phyloP scores from a whole-genome alignment of 30 jellyfish, hydroid and myxozoan genomes.

The Rhopilema esculentum region DNA sequence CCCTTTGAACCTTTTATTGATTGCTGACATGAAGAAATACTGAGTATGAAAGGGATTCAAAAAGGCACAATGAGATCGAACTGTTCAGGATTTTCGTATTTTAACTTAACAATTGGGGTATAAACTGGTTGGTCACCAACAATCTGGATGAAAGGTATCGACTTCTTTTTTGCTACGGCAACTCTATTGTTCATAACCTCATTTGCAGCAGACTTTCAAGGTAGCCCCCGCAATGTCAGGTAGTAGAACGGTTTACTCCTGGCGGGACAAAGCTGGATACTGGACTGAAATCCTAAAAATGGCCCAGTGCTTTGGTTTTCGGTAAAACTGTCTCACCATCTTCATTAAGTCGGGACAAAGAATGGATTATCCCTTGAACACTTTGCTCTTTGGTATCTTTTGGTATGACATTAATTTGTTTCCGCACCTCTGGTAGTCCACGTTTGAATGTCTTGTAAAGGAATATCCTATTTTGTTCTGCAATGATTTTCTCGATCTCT shows the following conservation, averaged over 20 bases:
- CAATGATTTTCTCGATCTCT: slow-evolving; percentile 26
- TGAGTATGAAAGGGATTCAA: slow-evolving; percentile 41
- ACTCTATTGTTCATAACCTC: slow-evolving; percentile 23
- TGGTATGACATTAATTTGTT: slow-evolving; percentile 31
- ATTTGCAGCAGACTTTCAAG: slow-evolving; percentile 37
- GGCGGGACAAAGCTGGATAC: slow-evolving; percentile 7
- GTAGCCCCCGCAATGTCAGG: slow-evolving; percentile 38
- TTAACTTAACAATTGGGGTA: slow-evolving; percentile 13
- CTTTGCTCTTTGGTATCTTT: slow-evolving; percentile 31
- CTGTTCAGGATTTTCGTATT: slow-evolving; percentile 26
- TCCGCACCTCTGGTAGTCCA: slow-evolving; percentile 28
- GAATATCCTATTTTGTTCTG: slow-evolving; percentile 30
- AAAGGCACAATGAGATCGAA: slow-evolving; percentile 40
- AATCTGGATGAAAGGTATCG: slow-evolving; percentile 36
- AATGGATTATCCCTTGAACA: slow-evolving; percentile 43
- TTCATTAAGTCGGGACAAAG: slow-evolving; percentile 46
- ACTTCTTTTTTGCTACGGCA: slow-evolving; percentile 14
- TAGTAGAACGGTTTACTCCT: slow-evolving; percentile 52
- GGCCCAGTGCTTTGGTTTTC: slow-evolving; percentile 45
- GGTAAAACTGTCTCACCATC: slow-evolving; percentile 17
- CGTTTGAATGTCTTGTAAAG: slow-evolving; percentile 31
- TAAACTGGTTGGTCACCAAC: slow-evolving; percentile 54
- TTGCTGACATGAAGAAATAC: slow-evolving; percentile 25
- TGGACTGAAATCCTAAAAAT: slow-evolving; percentile 27
- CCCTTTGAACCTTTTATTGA: slow-evolving; percentile 18